Evolutionary conservation across 2,797 vertebrate species (phyloP).

Genomic region (Cirrhinus molitorella): DNA sequence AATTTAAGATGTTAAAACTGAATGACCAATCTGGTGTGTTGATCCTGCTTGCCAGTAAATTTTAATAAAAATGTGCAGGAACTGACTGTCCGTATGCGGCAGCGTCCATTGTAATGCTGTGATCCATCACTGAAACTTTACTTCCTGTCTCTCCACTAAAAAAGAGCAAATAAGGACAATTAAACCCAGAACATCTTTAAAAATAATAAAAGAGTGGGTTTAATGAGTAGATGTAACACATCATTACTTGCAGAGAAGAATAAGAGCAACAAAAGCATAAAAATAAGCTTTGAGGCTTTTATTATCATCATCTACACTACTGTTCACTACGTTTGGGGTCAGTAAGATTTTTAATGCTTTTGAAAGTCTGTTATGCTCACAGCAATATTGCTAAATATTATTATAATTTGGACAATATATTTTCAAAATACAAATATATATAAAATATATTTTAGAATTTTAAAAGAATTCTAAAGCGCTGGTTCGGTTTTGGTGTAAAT

Average conservation of each 20-base stretch:
- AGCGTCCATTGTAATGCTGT: conserved; percentile 45
- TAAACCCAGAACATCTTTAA: not conserved
- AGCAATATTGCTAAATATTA: not conserved
- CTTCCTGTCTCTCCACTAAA: conserved; percentile 25
- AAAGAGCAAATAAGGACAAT: conserved; percentile 8
- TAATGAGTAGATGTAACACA: not conserved
- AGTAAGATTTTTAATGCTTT: not conserved
- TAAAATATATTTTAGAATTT: too few relatives aligned
- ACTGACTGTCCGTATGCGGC: conserved; percentile 38
- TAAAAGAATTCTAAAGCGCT: not conserved
- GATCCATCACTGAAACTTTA: conserved; percentile 31
- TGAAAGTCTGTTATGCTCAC: not conserved
- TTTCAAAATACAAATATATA: too few relatives aligned
- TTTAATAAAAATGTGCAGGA: not conserved
- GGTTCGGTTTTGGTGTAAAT: too few relatives aligned
- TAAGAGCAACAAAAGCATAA: not conserved
- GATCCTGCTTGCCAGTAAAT: not conserved
- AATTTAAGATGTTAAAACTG: not conserved
- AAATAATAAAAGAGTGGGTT: not conserved
- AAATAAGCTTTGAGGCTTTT: not conserved
- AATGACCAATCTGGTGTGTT: not conserved
- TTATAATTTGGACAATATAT: conserved; percentile 2
- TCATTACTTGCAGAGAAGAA: not conserved
- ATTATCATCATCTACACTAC: not conserved
- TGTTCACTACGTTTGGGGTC: not conserved